Evolutionary conservation across 2,888 invertebrate genomes (phyloP), one percentile per base, ranked within the genome.

Genomic region (Apamea epomidion): DNA sequence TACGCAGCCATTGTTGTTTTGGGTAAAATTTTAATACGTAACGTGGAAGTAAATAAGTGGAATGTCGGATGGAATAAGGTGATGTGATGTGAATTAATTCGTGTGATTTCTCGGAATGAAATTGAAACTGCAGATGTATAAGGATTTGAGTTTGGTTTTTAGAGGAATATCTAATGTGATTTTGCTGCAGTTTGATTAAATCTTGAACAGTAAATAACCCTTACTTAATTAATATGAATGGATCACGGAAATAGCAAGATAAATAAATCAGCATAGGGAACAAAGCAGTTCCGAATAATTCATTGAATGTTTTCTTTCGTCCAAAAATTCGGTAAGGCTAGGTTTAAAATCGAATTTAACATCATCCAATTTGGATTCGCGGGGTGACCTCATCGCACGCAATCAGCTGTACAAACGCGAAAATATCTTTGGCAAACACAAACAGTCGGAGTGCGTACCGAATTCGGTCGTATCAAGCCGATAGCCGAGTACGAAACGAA

Each of bases 381-480:
- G 91, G 89, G 90, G 90, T 92, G 90, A 92, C 93, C 92, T 93
- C 93, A 92, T 90, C 91, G 92, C 88, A 91, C 92, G 94, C 95
- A 96, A 96, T 96, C 96, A 96, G 94, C 93, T 94, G 93, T 91
- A 87, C 94, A 96, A 97, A 96, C 94, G 93, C 91, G 92, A 94
- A 95, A 95, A 96, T 96, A 93, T 95, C 92, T 96, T 95, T 89
- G 76, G 93, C 93, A 95, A 96, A 96, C 92, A 95, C 92, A 94
- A 93, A 94, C 94, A 93, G 92, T 90, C 84, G 88, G 90, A 90
- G 91, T 92, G 91, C 91, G 92, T 90, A 92, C 92, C 92, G 93
- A 93, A 94, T 92, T 91, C 89, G 89, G 90, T 90, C 91, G 93
- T 93, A 92, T 91, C 92, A 87, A 82, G 75, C 80, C 83, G 81